These are phyloP conservation scores for Shargacucullia verbasci DNA, from an alignment of 2,888 invertebrate species.

Conservation along the genomic window DNA sequence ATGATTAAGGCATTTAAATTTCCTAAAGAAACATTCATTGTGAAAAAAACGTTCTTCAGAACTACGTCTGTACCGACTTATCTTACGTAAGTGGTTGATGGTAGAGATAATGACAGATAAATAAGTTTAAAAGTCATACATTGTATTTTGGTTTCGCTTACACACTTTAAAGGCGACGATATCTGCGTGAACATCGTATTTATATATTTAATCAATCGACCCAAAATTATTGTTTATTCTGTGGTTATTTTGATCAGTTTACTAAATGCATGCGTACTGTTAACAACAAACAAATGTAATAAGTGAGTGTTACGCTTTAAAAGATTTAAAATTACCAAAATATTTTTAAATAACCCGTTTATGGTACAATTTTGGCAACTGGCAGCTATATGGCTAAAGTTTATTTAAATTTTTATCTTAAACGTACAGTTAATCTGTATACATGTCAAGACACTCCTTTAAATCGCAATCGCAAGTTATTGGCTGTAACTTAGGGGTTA, in stretches of 20 bases:
- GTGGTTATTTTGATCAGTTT: background rate
- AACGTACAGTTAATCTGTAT: slow-evolving; percentile 37
- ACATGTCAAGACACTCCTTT: slow-evolving; percentile 19
- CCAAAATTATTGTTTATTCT: slow-evolving; percentile 1
- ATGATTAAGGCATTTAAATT: too few species aligned
- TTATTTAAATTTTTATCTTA: slow-evolving; percentile 46
- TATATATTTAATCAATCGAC: slow-evolving; percentile 4
- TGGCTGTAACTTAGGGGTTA: slow-evolving; percentile 37
- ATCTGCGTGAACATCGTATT: background rate
- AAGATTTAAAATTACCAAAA: slow-evolving; percentile 4
- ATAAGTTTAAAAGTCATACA: too few species aligned
- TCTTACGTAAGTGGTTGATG: too few species aligned
- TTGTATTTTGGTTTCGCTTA: too few species aligned
- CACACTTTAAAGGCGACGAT: slow-evolving; percentile 1
- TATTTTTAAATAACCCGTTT: too few species aligned
- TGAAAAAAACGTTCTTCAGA: too few species aligned
- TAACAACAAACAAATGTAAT: background rate
- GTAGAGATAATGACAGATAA: too few species aligned
- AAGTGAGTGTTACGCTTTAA: background rate
- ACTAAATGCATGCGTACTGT: slow-evolving; percentile 2
- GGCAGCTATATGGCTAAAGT: background rate
- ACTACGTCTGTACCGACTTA: too few species aligned
- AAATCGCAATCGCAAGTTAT: slow-evolving; percentile 37
- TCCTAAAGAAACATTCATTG: too few species aligned
- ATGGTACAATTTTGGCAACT: too few species aligned